Conservation (phyloP, 2,888 invertebrate genomes). For the Papilio demoleus region DNA sequence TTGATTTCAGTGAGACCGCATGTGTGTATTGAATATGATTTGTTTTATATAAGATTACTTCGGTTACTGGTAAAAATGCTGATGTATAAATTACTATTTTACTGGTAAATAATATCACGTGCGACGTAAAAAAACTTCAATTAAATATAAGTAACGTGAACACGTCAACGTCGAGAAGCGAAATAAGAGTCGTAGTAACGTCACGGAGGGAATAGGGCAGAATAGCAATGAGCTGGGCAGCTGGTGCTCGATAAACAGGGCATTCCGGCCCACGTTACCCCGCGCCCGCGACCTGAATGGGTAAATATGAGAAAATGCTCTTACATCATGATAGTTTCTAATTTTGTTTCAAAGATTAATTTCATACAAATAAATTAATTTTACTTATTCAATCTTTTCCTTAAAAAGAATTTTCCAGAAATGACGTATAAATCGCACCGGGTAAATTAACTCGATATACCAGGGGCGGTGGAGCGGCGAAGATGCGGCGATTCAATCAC, state of each 20-base stretch:
- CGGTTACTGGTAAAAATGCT: too few relatives aligned
- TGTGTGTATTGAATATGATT: constrained; percentile 1
- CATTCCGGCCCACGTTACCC: constrained; percentile 12
- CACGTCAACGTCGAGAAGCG: not conserved
- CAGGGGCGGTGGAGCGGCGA: constrained; percentile 65
- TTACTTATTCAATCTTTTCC: not conserved
- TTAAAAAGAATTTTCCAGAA: not conserved
- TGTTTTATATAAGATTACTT: not conserved
- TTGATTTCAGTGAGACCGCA: constrained; percentile 1
- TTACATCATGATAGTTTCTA: not conserved
- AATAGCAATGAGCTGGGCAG: constrained; percentile 44
- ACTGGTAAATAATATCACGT: not conserved
- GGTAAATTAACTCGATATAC: constrained; percentile 69
- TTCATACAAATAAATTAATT: not conserved
- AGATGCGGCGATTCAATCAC: constrained; percentile 75
- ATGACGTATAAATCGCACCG: constrained; percentile 42
- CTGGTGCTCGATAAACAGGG: constrained; percentile 43
- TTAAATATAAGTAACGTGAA: constrained; percentile 10
- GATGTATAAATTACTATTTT: too few relatives aligned
- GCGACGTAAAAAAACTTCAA: not conserved
- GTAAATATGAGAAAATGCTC: constrained; percentile 26
- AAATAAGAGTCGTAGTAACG: constrained; percentile 34
- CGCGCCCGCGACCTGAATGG: constrained; percentile 28
- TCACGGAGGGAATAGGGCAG: constrained; percentile 31
- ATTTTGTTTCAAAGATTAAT: not conserved